Base-by-base conservation (phyloP, 2,888 invertebrate species). In the Lasioglossum villosulum region DNA sequence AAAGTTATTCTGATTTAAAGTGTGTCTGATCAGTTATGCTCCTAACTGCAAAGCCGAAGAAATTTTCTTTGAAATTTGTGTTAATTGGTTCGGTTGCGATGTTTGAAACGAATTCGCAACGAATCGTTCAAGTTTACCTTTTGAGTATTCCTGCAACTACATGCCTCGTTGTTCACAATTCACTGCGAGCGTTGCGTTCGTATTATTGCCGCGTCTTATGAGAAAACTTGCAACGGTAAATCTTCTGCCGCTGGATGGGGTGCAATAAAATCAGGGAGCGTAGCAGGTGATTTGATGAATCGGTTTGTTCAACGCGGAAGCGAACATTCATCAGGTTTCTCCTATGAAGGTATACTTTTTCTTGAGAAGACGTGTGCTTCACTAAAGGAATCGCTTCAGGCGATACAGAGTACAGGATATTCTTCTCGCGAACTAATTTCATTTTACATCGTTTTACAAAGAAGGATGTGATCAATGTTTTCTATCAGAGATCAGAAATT, bases 271-370 rank as follows among this genome's bases (percentile, higher is more conserved):
- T 77, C 77, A 23, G 5, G 37, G 4, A n/a, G 23, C 30, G 52
- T n/a, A 5, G 70, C 39, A 39, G 70, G 39, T 70, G 70, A 70
- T 78, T 63, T 79, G 80, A 81, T 63, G 30, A 78, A 81, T 81
- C 48, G 79, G 42, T 78, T 72, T 59, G 37, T 68, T 37, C 45
- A n/a, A 68, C 66, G n/a, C 23, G 37, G 48, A 81, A 78, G 37
- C 27, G 59, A 56, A 71, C 71, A 59, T 72, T 78, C 45, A 59
- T 59, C 59, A 59, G 30, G 45, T 12, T 72, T 16, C 30, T 37
- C n/a, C 56, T 37, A 5, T 19, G n/a, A 4, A 14, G 39, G 27
- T 23, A 6, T n/a, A 39, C 12, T 48, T 72, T 19, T 30, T 23
- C 45, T 30, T 4, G 19, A 14, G 27, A 27, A 71, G 37, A 48